Conservation (phyloP, 2,113 vertebrate species). For the Crypturellus undulatus region DNA sequence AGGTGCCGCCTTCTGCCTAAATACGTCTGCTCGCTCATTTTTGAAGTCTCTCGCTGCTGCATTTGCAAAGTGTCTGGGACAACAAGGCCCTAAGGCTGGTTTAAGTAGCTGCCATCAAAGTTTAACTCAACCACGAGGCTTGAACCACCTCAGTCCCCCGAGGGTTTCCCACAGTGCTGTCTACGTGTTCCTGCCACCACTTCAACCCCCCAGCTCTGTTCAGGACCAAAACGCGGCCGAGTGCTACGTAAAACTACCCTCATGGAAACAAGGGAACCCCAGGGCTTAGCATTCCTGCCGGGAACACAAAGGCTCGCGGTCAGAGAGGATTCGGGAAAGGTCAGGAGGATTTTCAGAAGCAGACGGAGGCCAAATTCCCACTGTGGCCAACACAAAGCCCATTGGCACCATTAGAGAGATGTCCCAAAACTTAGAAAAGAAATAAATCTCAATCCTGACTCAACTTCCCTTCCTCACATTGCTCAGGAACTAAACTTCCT, state of each 20-base stretch:
- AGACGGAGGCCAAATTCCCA: background rate
- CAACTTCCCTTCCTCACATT: background rate
- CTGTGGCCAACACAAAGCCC: background rate
- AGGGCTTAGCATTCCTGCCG: slow-evolving; percentile 37
- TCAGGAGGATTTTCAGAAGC: slow-evolving; percentile 21
- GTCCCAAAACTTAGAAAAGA: background rate
- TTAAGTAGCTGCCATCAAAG: background rate
- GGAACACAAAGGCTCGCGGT: background rate
- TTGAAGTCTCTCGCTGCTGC: background rate
- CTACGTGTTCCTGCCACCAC: too few relatives aligned
- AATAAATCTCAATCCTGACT: background rate
- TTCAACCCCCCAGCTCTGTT: background rate
- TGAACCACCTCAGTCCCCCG: background rate
- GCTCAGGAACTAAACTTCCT: background rate
- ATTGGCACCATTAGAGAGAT: background rate
- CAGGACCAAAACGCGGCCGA: accelerated
- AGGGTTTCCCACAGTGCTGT: background rate
- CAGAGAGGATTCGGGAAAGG: background rate
- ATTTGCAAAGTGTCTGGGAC: background rate
- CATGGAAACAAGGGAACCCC: background rate
- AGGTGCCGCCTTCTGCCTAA: slow-evolving; percentile 25
- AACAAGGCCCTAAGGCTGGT: background rate
- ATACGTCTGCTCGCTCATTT: background rate
- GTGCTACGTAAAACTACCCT: accelerated
- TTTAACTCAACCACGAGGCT: accelerated